Percentiles rank a stretch among this genome's conserved stretches.
phyloP scores from a whole-genome alignment of 2,797 vertebrate species.

The Chaunax sp. region DNA sequence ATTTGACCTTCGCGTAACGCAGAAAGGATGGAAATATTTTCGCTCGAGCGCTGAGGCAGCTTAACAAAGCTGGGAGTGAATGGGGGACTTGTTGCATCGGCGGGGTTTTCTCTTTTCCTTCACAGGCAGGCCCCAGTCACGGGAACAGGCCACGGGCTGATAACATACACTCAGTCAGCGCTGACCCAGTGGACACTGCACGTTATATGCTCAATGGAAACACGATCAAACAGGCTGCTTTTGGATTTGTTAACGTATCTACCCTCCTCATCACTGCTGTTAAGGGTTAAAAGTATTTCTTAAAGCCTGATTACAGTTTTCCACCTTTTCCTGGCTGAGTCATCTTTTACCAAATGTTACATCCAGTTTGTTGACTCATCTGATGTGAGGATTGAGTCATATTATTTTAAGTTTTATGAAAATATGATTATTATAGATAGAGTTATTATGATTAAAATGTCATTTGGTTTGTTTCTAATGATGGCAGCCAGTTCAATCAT shows the following conservation, averaged over 20 bases:
- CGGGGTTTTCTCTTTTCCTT: slow-evolving; percentile 67
- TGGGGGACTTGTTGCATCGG: slow-evolving; percentile 89
- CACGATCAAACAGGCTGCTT: slow-evolving; percentile 8
- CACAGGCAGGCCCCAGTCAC: slow-evolving; percentile 71
- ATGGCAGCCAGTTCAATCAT: background rate
- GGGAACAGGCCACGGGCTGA: slow-evolving; percentile 68
- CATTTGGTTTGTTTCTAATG: too few relatives aligned
- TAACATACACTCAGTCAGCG: slow-evolving; percentile 49
- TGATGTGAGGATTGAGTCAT: background rate
- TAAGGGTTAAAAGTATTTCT: too few relatives aligned
- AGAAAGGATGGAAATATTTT: slow-evolving; percentile 8
- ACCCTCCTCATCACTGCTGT: too few relatives aligned
- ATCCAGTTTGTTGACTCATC: background rate
- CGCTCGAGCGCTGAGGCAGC: slow-evolving; percentile 47
- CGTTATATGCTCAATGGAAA: slow-evolving; percentile 28
- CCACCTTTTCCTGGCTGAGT: background rate
- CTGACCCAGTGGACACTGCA: slow-evolving; percentile 52
- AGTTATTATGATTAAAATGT: background rate
- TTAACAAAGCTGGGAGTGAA: slow-evolving; percentile 89
- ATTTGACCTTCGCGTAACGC: background rate
- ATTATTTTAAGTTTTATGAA: background rate
- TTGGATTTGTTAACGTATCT: background rate
- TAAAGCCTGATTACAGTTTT: background rate
- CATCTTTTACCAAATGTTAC: background rate
- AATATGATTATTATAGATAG: too few relatives aligned